Percentiles rank a stretch among this genome's conserved stretches.
These are phyloP conservation scores for Rhizomys pruinosus DNA, from an alignment of 2,113 vertebrate genomes.

Conservation along the genomic window DNA sequence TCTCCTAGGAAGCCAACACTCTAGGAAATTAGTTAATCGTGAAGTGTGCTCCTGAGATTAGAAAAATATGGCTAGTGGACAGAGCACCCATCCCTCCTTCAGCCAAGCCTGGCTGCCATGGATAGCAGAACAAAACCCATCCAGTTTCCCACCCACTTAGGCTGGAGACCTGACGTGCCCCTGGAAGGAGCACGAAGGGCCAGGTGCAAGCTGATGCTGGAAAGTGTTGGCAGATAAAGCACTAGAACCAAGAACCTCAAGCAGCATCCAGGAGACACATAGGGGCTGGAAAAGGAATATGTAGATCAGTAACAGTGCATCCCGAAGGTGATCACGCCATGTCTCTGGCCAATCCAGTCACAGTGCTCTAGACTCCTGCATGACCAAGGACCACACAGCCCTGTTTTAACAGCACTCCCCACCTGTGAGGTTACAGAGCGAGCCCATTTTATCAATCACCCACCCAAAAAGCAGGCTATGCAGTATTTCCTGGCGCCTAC, in stretches of 20 bases:
- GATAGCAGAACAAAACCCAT: neutral
- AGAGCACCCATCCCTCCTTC: fast-evolving
- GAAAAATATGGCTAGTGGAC: neutral
- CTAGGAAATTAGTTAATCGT: neutral
- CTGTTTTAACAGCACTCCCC: neutral
- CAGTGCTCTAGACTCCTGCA: fast-evolving
- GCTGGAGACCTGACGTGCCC: no score
- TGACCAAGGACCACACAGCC: neutral
- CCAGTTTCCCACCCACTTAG: fast-evolving
- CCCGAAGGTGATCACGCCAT: fast-evolving
- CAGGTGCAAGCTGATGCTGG: fast-evolving
- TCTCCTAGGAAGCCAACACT: neutral
- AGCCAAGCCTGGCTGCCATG: no score
- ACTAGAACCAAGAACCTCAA: no score
- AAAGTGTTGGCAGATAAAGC: neutral
- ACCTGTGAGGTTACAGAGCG: neutral
- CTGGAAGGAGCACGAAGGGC: neutral
- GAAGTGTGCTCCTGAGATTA: neutral
- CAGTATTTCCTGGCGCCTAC: neutral
- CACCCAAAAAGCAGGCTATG: neutral
- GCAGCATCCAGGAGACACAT: neutral
- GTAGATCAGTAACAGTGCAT: neutral
- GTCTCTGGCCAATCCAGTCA: fast-evolving
- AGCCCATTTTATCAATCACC: neutral
- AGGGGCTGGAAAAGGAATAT: neutral